Evolutionary conservation across 2,888 invertebrate species (phyloP).

Genomic region (Trichopoda pennipes): DNA sequence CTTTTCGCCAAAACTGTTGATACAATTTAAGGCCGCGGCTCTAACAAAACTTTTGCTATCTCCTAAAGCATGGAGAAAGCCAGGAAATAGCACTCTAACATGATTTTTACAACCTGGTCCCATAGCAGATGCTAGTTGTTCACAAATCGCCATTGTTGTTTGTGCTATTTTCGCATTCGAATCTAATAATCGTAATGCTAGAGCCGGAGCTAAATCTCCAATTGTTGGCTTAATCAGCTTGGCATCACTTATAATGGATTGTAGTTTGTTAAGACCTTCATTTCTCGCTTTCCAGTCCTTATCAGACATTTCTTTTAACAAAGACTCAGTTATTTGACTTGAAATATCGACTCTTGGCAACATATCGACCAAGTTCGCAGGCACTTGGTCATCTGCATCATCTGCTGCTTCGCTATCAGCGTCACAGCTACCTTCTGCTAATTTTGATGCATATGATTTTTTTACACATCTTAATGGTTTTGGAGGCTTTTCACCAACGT

Average conservation of each 20-base stretch:
- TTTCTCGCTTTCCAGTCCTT: slow-evolving; percentile 93
- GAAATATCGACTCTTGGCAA: slow-evolving; percentile 91
- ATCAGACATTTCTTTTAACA: slow-evolving; percentile 90
- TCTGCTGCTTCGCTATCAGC: slow-evolving; percentile 72
- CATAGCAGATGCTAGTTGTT: slow-evolving; percentile 90
- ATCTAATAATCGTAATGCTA: slow-evolving; percentile 90
- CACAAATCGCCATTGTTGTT: slow-evolving; percentile 90
- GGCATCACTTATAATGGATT: slow-evolving; percentile 83
- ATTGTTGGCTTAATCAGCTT: slow-evolving; percentile 91
- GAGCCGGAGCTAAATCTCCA: slow-evolving; percentile 90
- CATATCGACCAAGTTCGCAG: slow-evolving; percentile 85
- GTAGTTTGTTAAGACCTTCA: slow-evolving; percentile 82
- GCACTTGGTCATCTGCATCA: slow-evolving; percentile 76
- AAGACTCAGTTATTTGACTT: slow-evolving; percentile 89
- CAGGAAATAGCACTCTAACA: slow-evolving; percentile 90
- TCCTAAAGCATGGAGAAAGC: slow-evolving; percentile 90
- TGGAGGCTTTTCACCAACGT: slow-evolving; percentile 88
- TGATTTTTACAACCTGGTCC: slow-evolving; percentile 90
- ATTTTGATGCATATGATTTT: slow-evolving; percentile 67
- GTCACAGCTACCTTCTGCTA: slow-evolving; percentile 59
- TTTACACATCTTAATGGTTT: slow-evolving; percentile 85
- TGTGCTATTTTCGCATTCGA: slow-evolving; percentile 96
- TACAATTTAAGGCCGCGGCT: slow-evolving; percentile 89
- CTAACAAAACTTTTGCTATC: slow-evolving; percentile 91
- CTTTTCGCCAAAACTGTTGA: slow-evolving; percentile 92